Conservation (phyloP, 30 jellyfish, hydroid and myxozoan genomes). For the Turritopsis dohrnii region DNA sequence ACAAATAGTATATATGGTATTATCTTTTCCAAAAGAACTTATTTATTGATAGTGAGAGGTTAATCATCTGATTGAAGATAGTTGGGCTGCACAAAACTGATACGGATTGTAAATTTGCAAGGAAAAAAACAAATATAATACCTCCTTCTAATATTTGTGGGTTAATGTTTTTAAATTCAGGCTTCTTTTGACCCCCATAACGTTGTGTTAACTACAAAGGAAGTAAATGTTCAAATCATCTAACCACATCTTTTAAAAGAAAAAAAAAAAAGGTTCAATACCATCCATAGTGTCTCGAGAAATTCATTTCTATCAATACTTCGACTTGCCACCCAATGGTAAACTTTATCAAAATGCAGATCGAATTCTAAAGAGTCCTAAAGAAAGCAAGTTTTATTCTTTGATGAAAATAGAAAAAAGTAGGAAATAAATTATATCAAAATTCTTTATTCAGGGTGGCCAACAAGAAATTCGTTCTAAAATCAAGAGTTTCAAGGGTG, state of each 20-base stretch:
- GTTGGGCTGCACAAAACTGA: not conserved
- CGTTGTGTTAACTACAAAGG: constrained; percentile 66
- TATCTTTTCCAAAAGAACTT: not conserved
- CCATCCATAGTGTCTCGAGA: constrained; percentile 77
- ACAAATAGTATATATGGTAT: not conserved
- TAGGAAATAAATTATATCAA: no score
- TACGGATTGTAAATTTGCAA: not conserved
- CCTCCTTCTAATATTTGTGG: constrained; percentile 74
- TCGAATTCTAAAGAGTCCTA: constrained; percentile 91
- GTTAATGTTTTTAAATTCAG: constrained; percentile 73
- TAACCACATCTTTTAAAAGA: not conserved
- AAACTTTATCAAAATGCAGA: constrained; percentile 84
- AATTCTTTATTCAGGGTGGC: no score
- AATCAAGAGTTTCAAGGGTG: no score
- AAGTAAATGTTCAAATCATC: no score
- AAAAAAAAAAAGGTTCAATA: constrained; percentile 22
- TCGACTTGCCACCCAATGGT: constrained; percentile 93
- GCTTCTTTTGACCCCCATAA: constrained; percentile 77
- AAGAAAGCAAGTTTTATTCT: not conserved
- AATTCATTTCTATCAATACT: constrained; percentile 79
- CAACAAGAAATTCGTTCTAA: no score
- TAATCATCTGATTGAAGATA: no score
- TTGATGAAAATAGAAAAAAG: no score
- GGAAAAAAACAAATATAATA: not conserved
- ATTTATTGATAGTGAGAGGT: no score